A percentile compares a stretch with the other conserved stretches of the same genome.
These are phyloP conservation scores for Oscheius sp. DNA, from an alignment of 2,888 invertebrate genomes.

Conservation along the genomic window DNA sequence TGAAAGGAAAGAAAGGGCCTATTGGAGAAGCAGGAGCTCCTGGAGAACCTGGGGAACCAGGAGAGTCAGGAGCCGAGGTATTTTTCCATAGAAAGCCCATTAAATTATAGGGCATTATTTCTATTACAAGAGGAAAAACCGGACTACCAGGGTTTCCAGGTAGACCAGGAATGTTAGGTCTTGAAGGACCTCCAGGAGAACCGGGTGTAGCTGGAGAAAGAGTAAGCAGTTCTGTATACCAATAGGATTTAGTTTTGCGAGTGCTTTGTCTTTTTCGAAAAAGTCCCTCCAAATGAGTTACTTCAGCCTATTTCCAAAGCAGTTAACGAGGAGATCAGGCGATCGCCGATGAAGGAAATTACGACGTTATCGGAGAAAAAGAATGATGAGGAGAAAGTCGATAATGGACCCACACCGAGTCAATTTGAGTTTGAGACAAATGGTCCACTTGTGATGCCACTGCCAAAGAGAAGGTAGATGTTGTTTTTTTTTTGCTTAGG, in stretches of 20 bases:
- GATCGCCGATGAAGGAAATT: not conserved
- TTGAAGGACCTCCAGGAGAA: not conserved
- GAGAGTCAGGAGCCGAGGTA: not conserved
- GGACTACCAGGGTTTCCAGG: constrained; percentile 8
- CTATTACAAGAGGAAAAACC: not conserved
- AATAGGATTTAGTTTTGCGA: constrained; percentile 10
- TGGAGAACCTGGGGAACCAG: not conserved
- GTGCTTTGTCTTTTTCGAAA: not conserved
- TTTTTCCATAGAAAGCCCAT: not conserved
- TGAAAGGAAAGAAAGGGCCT: not conserved
- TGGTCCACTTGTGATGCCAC: not conserved
- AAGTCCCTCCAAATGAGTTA: not conserved
- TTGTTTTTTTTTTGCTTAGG: not conserved
- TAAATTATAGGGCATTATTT: not conserved
- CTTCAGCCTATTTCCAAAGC: not conserved
- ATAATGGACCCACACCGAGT: not conserved
- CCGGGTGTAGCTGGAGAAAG: not conserved
- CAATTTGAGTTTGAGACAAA: not conserved
- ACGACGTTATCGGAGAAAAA: not conserved
- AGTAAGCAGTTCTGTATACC: not conserved
- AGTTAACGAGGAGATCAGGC: not conserved
- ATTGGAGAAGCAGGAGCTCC: not conserved
- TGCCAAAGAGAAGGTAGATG: not conserved
- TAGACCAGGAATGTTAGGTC: not conserved
- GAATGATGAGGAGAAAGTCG: not conserved